Evolutionary conservation across 2,113 vertebrate genomes (phyloP).

Genomic region (Petroica traversi): DNA sequence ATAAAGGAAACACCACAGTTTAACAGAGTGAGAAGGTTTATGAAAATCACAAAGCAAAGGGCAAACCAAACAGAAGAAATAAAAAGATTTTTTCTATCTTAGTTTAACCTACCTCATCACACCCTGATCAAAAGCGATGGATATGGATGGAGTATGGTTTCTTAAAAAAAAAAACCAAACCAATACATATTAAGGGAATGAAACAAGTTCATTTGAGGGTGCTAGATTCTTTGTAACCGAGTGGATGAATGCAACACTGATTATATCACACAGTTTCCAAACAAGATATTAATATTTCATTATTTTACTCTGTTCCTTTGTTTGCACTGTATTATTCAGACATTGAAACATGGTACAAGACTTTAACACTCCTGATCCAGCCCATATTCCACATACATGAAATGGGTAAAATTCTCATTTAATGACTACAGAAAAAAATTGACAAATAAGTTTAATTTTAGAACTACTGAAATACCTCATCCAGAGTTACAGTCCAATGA

Average conservation of each 20-base stretch:
- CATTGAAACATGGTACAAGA: background rate
- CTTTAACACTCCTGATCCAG: background rate
- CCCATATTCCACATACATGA: background rate
- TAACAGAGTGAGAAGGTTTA: background rate
- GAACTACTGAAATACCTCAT: background rate
- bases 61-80: background rate
- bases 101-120: background rate
- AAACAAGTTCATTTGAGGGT: background rate
- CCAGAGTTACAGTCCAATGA: background rate
- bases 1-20: background rate
- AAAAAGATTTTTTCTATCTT: background rate
- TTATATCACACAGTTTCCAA: slow-evolving; percentile 1
- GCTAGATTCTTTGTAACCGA: background rate
- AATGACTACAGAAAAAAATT: background rate
- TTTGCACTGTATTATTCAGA: background rate
- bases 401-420: background rate
- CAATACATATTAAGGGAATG: background rate
- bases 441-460: background rate
- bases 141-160: background rate
- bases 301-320: background rate
- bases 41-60: background rate
- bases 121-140: background rate
- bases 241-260: background rate
- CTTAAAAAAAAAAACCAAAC: background rate
- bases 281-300: slow-evolving; percentile 36